Base-by-base conservation (phyloP, 2,797 vertebrate species). In the Darevskia mixta region DNA sequence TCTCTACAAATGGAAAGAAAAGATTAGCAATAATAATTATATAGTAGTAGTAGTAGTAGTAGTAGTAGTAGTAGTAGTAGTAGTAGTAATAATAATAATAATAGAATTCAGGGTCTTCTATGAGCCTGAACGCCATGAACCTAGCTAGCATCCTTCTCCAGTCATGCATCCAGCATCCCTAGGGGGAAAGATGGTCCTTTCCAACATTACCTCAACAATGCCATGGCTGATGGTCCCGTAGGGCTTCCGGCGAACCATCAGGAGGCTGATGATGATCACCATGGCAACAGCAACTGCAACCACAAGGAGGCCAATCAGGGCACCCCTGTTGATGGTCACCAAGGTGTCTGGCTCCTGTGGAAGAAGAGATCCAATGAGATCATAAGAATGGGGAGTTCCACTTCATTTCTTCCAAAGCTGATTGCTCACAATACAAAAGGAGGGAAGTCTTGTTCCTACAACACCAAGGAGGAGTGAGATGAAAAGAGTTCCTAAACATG, bases 141-240 rank as follows among this genome's bases (percentile, higher is more conserved):
- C 29, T 38, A 20, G 3, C 15, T 18, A 15, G 29, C 41, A 55
- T 25, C 11, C 69, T 29, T 64, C 20, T 10, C 67, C 71, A 20
- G 20, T 23, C 61, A 64, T 5, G 20, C 61, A 64, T 64, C 61
- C 20, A 23, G 18, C 61, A 23, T 23, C 20, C 35, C 27, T 13
- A 38, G 35, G 23, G 55, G n/a, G 5, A 41, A 43, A 41, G 13
- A 20, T 20, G 20, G 9, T 5, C 35, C 20, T 95, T 55, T 45
- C 49, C 69, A 41, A 67, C 43, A 8, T 91, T 95, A 99, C 98
- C 98, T 98, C 98, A 61, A 99, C 98, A 43, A 99, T 98, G 73
- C 98, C 98, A 0, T 98, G 98, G 92, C 98, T 99, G 96, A 99
- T 99, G 9, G 98, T 97, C 89, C 98, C 98, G 3, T 98, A 98